Evolutionary conservation across 2,888 invertebrate species (phyloP), one percentile per base, ranked within the genome.

Genomic region (Venusia cambrica): DNA sequence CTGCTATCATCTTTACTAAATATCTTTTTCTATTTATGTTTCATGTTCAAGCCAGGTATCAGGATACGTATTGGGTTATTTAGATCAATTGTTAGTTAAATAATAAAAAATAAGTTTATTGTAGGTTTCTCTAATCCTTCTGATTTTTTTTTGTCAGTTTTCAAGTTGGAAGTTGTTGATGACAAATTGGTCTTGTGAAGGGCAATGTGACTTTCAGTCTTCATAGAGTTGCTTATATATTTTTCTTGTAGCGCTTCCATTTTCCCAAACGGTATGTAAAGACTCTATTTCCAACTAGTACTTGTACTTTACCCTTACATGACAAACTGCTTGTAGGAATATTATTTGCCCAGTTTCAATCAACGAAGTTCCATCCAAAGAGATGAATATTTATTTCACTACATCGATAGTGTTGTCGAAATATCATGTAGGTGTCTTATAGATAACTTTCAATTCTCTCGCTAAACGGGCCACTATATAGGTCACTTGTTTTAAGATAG

Each of bases 401-500:
- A 24, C 17, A 35, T 13, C 13, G 25, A 17, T 29, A 30, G 26
- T 30, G 31, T 15, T 40, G 35, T 39, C 15, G 4, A 17, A 32
- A 28, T 24, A 33, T 32, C 13, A 26, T 16, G 5, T 13, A 9
- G n/a, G n/a, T n/a, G n/a, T n/a, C 32, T 5, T 29, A 37, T 41
- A 25, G 29, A 33, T 41, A 17, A 24, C 11, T 19, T 28, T 31
- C 11, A 31, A 24, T 16, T 40, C 18, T 24, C 5, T 29, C 20
- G 25, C 33, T 29, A 14, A 19, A 28, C n/a, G 12, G 20, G 25
- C 27, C 32, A 16, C 5, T 26, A n/a, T n/a, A 18, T 30, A 31
- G 21, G 35, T 30, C 28, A 4, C 13, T 38, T 28, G 31, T n/a
- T 40, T 25, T 39, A 42, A 39, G 21, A 36, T 37, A 36, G 34